Conservation (phyloP, 64 coral and sea anemone species). For the Orbicella faveolata region DNA sequence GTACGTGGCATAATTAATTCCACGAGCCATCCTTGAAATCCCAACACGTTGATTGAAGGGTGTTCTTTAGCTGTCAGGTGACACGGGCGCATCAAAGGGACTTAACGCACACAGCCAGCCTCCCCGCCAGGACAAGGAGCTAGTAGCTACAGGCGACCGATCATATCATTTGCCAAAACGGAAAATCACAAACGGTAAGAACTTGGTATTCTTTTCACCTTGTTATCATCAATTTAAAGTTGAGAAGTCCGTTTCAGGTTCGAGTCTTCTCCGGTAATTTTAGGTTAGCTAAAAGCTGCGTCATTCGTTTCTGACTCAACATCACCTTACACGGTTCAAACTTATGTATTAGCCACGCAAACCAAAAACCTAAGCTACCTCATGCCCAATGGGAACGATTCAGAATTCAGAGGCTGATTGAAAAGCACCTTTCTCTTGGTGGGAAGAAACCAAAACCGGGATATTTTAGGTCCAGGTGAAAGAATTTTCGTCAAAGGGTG, state of each 20-base stretch:
- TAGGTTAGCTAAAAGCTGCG: not conserved
- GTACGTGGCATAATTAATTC: conserved; percentile 45
- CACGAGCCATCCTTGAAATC: conserved; percentile 27
- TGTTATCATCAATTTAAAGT: conserved; percentile 42
- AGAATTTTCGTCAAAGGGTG: not conserved
- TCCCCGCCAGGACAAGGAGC: conserved; percentile 22
- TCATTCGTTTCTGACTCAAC: not conserved
- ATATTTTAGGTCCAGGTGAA: not conserved
- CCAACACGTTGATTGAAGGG: conserved; percentile 45
- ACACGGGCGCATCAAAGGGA: conserved; percentile 28
- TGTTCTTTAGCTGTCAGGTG: conserved; percentile 45
- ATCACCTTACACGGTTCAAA: conserved; percentile 3
- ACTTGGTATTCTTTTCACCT: conserved; percentile 40
- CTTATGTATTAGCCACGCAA: conserved; percentile 26
- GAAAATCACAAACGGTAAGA: conserved; percentile 44
- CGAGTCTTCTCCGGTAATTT: not conserved
- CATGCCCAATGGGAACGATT: not conserved
- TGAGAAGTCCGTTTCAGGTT: not conserved
- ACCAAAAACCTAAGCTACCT: not conserved
- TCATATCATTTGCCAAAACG: conserved; percentile 40
- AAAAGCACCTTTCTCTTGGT: not conserved
- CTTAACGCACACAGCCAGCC: conserved; percentile 32
- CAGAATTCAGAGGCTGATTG: not conserved
- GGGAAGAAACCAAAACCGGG: not conserved
- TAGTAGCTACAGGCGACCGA: conserved; percentile 26